Evolutionary conservation across 2,888 invertebrate genomes (phyloP).

Genomic region (Drosophila meridiana): DNA sequence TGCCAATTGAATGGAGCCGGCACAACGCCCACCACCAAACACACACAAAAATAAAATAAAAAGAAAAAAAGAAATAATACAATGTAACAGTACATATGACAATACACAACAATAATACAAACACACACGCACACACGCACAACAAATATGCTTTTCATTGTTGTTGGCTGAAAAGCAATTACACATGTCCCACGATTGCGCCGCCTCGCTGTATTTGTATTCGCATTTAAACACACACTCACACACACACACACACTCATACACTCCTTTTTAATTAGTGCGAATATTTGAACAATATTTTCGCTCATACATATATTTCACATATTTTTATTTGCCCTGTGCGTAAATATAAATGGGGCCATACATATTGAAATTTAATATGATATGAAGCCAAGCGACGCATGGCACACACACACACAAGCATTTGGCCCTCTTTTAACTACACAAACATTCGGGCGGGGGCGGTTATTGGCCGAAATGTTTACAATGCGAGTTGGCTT

Average conservation of each 20-base stretch:
- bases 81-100: conserved; percentile 48
- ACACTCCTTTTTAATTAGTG: conserved; percentile 69
- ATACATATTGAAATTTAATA: conserved; percentile 59
- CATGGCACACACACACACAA: conserved; percentile 5
- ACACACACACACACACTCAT: conserved; percentile 14
- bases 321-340: conserved; percentile 64
- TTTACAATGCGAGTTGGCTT: conserved; percentile 51
- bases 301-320: conserved; percentile 51
- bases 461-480: conserved; percentile 39
- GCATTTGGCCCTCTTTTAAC: conserved; percentile 6
- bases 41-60: not conserved
- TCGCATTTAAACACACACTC: conserved; percentile 18
- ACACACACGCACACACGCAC: conserved; percentile 16
- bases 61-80: conserved; percentile 19
- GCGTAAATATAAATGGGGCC: conserved; percentile 55
- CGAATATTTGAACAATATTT: conserved; percentile 77
- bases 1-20: conserved; percentile 63
- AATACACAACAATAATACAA: conserved; percentile 29
- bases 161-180: conserved; percentile 66
- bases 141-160: conserved; percentile 37
- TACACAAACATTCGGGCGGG: conserved; percentile 35
- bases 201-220: conserved; percentile 44
- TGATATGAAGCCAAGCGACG: conserved; percentile 26
- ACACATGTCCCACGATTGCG: conserved; percentile 65
- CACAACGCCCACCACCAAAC: conserved; percentile 53